These are phyloP conservation scores for Rhinogobius similis DNA, from an alignment of 2,113 vertebrate genomes.

Conservation along the genomic window DNA sequence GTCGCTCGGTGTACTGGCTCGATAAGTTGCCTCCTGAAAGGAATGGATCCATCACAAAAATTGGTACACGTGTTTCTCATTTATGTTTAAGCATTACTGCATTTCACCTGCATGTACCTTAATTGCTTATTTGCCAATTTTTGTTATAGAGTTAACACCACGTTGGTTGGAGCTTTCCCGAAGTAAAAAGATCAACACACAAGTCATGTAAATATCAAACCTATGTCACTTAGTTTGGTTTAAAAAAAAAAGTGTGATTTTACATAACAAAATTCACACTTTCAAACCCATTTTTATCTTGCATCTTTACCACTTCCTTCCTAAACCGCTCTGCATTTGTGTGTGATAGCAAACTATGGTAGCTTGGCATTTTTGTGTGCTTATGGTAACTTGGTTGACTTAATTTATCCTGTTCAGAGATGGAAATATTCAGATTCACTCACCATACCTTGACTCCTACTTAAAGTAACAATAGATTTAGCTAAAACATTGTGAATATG, in stretches of 20 bases:
- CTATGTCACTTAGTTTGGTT: background rate
- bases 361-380: background rate
- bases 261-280: background rate
- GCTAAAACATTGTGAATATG: too few species aligned
- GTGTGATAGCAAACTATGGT: background rate
- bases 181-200: constrained; percentile 38
- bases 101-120: too few species aligned
- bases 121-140: constrained; percentile 7
- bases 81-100: background rate
- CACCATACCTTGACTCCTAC: too few species aligned
- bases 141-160: constrained; percentile 56
- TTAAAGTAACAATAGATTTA: too few species aligned
- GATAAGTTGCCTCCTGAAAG: constrained; percentile 59
- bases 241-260: too few species aligned
- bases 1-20: constrained; percentile 75
- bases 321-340: background rate
- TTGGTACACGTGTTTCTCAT: constrained; percentile 32
- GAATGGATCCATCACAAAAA: constrained; percentile 32
- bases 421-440: too few species aligned
- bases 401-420: too few species aligned
- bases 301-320: background rate
- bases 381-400: background rate
- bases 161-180: constrained; percentile 56
- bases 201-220: constrained; percentile 55
- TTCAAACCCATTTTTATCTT: background rate